Evolutionary conservation across 1,140 invertebrate species (phyloP).

Genomic region (Leptinotarsa lineolata): DNA sequence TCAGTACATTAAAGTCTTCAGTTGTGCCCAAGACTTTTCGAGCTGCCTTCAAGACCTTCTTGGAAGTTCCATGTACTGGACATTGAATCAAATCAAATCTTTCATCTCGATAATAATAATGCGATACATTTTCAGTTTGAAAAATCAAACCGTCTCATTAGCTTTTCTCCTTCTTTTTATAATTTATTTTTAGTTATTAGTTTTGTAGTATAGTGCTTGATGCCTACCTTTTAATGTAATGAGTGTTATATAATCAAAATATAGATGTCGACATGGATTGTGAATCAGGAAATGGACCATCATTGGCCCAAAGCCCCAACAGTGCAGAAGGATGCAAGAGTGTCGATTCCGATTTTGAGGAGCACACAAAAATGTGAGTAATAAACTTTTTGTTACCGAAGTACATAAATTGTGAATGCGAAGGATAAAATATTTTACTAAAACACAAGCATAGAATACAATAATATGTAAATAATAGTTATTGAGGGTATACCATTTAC

Average conservation of each 20-base stretch:
- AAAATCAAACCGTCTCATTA: too few species aligned
- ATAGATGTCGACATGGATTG: slow-evolving; percentile 82
- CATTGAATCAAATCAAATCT: too few species aligned
- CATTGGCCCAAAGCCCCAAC: slow-evolving; percentile 89
- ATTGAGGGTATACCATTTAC: too few species aligned
- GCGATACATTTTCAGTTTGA: too few species aligned
- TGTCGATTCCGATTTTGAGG: slow-evolving; percentile 81
- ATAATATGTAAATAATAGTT: background rate
- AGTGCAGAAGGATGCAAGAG: slow-evolving; percentile 81
- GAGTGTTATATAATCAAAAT: slow-evolving; percentile 50
- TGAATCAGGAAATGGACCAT: slow-evolving; percentile 93
- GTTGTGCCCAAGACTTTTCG: too few species aligned
- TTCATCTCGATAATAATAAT: too few species aligned
- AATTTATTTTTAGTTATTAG: background rate
- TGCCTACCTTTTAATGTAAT: slow-evolving; percentile 39
- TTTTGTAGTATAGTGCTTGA: slow-evolving; percentile 1
- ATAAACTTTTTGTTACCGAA: background rate
- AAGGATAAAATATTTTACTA: too few species aligned
- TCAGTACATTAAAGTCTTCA: too few species aligned
- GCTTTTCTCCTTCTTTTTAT: background rate
- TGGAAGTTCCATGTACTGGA: too few species aligned
- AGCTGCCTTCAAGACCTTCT: too few species aligned
- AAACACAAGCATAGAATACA: too few species aligned
- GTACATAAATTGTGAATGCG: too few species aligned
- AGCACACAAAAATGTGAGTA: slow-evolving; percentile 58